Evolutionary conservation across 2,113 vertebrate genomes (phyloP).

Genomic region (Apodemus sylvaticus): DNA sequence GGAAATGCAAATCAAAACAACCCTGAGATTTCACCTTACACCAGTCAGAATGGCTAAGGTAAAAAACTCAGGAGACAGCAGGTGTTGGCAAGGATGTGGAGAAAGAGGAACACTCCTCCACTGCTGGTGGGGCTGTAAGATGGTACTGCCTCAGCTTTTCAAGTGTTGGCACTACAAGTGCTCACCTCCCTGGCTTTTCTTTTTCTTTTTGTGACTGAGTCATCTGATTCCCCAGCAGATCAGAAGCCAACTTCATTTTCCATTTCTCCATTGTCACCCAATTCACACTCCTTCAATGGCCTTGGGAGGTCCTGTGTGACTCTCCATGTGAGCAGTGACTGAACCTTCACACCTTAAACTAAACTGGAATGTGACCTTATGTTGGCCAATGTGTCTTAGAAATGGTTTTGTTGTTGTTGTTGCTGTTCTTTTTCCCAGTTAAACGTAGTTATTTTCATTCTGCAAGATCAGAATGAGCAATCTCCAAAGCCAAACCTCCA

Average conservation of each 20-base stretch:
- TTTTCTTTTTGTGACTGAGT: conserved; percentile 52
- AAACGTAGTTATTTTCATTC: background rate
- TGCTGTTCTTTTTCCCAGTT: background rate
- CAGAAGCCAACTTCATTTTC: background rate
- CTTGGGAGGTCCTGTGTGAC: conserved; percentile 33
- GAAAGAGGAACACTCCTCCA: no score
- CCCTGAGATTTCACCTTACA: no score
- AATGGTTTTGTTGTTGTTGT: background rate
- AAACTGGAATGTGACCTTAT: background rate
- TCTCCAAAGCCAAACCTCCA: background rate
- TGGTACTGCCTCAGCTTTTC: no score
- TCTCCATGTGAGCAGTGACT: conserved; percentile 27
- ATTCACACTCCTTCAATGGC: conserved; percentile 56
- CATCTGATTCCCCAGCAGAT: background rate
- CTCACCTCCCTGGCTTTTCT: background rate
- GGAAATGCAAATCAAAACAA: no score
- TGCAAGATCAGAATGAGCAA: background rate
- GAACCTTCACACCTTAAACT: background rate
- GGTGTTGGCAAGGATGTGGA: no score
- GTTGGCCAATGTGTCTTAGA: background rate
- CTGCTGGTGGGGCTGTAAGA: no score
- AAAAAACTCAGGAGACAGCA: no score
- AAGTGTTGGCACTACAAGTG: background rate
- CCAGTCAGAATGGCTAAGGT: no score
- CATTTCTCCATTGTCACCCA: conserved; percentile 19